phyloP scores from a whole-genome alignment of 2,888 invertebrate genomes.

The Drosophila affinis region DNA sequence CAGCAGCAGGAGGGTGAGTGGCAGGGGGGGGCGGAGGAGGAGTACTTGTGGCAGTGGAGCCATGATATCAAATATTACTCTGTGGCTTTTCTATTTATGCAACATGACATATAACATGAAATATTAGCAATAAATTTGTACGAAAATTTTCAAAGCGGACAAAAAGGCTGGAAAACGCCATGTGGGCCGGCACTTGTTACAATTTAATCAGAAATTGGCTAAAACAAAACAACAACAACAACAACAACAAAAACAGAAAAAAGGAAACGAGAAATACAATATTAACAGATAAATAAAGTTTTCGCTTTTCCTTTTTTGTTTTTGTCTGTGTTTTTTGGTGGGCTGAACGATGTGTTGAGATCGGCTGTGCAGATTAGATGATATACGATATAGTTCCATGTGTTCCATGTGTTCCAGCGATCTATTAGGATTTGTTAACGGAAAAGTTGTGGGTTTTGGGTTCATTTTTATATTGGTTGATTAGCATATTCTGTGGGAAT shows the following conservation, averaged over 20 bases:
- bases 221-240: constrained; percentile 19
- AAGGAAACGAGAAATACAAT: constrained; percentile 17
- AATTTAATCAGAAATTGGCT: constrained; percentile 71
- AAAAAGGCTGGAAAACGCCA: constrained; percentile 56
- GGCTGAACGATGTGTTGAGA: constrained; percentile 68
- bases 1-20: neutral
- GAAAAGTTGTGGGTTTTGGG: constrained; percentile 14
- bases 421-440: constrained; percentile 6
- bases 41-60: constrained; percentile 16
- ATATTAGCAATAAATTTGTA: constrained; percentile 77
- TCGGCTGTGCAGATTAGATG: constrained; percentile 51
- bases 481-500: neutral
- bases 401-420: constrained; percentile 27
- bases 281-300: constrained; percentile 38
- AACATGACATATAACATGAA: constrained; percentile 76
- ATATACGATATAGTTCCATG: constrained; percentile 40
- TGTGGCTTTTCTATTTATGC: constrained; percentile 74
- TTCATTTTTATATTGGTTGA: neutral
- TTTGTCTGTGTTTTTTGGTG: constrained; percentile 7
- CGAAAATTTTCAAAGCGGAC: constrained; percentile 57
- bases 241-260: constrained; percentile 4
- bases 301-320: constrained; percentile 27
- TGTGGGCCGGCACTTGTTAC: constrained; percentile 79
- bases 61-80: constrained; percentile 43
- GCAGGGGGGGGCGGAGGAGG: constrained; percentile 8